Conservation (phyloP, 2,113 vertebrate genomes). For the Dolichallabes microphthalmus region DNA sequence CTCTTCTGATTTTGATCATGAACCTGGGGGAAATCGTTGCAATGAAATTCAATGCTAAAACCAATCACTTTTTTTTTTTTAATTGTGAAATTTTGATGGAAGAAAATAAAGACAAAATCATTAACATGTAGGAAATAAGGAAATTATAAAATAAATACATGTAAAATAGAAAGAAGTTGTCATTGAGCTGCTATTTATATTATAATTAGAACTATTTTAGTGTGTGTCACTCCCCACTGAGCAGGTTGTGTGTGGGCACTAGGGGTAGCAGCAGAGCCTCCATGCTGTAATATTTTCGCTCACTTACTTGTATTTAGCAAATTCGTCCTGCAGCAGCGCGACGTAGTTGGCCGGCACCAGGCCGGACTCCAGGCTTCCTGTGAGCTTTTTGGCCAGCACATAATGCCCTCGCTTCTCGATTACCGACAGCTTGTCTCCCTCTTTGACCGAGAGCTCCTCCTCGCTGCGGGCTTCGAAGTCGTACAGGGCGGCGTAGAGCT, state of each 20-base stretch:
- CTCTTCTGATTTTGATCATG: not conserved
- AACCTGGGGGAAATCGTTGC: not conserved
- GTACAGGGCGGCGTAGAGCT: conserved; percentile 78
- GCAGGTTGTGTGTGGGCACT: conserved; percentile 1
- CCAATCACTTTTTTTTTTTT: not conserved
- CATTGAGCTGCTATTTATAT: not conserved
- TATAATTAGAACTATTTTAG: not conserved
- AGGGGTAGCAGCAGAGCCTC: conserved; percentile 7
- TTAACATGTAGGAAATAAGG: not conserved
- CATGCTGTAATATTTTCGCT: not conserved
- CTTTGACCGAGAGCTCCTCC: conserved; percentile 80
- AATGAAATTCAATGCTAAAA: not conserved
- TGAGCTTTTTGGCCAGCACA: conserved; percentile 81
- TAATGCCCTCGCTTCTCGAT: conserved; percentile 81
- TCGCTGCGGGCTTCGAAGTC: conserved; percentile 82
- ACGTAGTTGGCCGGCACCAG: conserved; percentile 84
- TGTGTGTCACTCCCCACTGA: not conserved
- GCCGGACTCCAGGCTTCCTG: conserved; percentile 76
- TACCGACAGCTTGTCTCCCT: conserved; percentile 83
- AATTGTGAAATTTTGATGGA: too few relatives aligned
- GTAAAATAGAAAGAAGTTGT: not conserved
- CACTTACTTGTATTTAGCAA: conserved; percentile 83
- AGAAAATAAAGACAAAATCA: not conserved
- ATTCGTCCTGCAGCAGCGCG: conserved; percentile 77
- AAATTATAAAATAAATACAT: not conserved